A percentile compares a stretch with the other conserved stretches of the same genome.
Evolutionary conservation across 2,113 vertebrate genomes (phyloP).

Genomic region (Triplophysa siluroides): DNA sequence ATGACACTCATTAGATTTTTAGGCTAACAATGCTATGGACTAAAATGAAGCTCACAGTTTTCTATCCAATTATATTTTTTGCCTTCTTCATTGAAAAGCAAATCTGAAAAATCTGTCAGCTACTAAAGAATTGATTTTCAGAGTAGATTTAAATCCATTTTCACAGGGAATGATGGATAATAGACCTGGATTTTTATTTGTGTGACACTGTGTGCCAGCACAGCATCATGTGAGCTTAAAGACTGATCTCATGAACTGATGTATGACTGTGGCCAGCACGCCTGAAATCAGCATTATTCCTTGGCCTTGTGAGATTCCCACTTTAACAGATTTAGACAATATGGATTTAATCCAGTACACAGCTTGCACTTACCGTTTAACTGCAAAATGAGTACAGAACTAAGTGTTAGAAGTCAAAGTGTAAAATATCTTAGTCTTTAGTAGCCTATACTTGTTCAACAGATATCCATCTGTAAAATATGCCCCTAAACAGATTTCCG

Average conservation of each 20-base stretch:
- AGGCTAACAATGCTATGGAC: too few relatives aligned
- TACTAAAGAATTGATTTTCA: background rate
- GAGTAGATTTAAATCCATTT: background rate
- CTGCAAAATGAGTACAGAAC: background rate
- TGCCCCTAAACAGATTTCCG: too few relatives aligned
- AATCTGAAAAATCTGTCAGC: background rate
- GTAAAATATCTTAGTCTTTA: too few relatives aligned
- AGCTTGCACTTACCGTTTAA: background rate
- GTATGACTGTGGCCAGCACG: conserved; percentile 15
- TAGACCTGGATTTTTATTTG: background rate
- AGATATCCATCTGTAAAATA: too few relatives aligned
- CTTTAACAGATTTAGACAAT: background rate
- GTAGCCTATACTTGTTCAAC: too few relatives aligned
- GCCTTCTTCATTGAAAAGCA: background rate
- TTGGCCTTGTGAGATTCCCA: background rate
- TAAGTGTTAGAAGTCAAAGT: background rate
- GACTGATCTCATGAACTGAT: conserved; percentile 32
- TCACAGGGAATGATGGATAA: background rate
- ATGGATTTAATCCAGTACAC: background rate
- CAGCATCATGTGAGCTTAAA: conserved; percentile 31
- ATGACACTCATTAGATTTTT: too few relatives aligned
- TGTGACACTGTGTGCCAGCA: background rate
- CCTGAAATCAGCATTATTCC: conserved; percentile 1
- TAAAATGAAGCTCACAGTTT: too few relatives aligned
- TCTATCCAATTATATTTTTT: too few relatives aligned